Conservation (phyloP, 2,888 invertebrate genomes). For the Pegoplata infirma region DNA sequence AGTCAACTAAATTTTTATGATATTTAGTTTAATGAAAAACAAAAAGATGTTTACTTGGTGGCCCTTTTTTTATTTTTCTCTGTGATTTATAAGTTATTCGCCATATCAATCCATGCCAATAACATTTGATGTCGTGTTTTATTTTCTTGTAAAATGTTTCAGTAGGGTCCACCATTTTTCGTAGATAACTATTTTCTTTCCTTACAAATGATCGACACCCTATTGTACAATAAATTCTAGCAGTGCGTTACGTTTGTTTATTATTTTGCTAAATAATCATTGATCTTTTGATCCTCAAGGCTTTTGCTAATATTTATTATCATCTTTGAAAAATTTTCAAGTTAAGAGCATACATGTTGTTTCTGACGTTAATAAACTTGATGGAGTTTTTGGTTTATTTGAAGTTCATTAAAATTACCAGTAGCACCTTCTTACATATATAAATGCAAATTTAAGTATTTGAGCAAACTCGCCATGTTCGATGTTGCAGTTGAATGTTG, state of each 20-base stretch:
- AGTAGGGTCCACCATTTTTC: too few species aligned
- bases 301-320: slow-evolving; percentile 21
- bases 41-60: too few species aligned
- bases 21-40: too few species aligned
- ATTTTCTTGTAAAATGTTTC: too few species aligned
- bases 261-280: slow-evolving; percentile 29
- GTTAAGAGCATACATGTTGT: not conserved
- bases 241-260: not conserved
- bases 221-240: too few species aligned
- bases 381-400: not conserved
- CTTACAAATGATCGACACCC: too few species aligned
- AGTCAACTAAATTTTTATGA: too few species aligned
- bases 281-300: slow-evolving; percentile 44
- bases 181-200: too few species aligned
- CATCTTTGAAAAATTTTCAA: slow-evolving; percentile 13
- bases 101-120: too few species aligned
- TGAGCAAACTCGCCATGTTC: not conserved
- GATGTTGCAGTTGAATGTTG: slow-evolving; percentile 15
- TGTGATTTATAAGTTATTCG: too few species aligned
- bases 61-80: too few species aligned
- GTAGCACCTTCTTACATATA: not conserved
- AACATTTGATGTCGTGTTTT: too few species aligned
- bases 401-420: slow-evolving; percentile 20
- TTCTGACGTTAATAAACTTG: slow-evolving; percentile 23
- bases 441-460: not conserved